Percentiles rank a stretch among this genome's conserved stretches.
These are phyloP conservation scores for Peromyscus eremicus DNA, from an alignment of 2,797 vertebrate species.

Conservation along the genomic window DNA sequence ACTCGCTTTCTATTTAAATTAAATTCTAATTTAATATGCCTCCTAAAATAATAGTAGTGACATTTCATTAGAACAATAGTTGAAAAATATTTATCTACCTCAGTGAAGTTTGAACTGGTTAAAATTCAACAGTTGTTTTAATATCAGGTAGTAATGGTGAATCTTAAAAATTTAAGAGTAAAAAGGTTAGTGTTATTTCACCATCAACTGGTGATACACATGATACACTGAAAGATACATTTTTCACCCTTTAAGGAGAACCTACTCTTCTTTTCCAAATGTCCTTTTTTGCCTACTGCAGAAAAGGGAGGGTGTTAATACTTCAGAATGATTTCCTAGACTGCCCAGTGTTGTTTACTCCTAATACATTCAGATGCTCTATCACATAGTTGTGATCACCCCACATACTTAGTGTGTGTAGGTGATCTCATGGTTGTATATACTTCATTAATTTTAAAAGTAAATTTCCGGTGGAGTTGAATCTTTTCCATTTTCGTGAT, in stretches of 20 bases:
- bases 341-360: background rate
- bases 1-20: conserved; percentile 80
- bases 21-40: conserved; percentile 81
- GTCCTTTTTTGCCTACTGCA: background rate
- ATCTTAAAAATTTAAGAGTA: conserved; percentile 37
- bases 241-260: conserved; percentile 49
- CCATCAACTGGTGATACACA: background rate
- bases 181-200: background rate
- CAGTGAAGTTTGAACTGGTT: conserved; percentile 76
- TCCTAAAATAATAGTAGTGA: conserved; percentile 81
- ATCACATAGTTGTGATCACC: background rate
- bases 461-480: background rate
- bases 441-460: conserved; percentile 33
- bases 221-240: background rate
- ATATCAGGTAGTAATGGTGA: conserved; percentile 76
- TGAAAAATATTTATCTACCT: conserved; percentile 78
- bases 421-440: background rate
- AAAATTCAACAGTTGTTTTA: conserved; percentile 69
- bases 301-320: background rate
- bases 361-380: background rate
- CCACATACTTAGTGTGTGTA: background rate
- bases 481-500: conserved; percentile 2
- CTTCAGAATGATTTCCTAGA: background rate
- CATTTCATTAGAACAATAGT: conserved; percentile 78
- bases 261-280: background rate